These are phyloP conservation scores for Aporrectodea caliginosa DNA, from an alignment of 1,140 invertebrate genomes.

Conservation along the genomic window DNA sequence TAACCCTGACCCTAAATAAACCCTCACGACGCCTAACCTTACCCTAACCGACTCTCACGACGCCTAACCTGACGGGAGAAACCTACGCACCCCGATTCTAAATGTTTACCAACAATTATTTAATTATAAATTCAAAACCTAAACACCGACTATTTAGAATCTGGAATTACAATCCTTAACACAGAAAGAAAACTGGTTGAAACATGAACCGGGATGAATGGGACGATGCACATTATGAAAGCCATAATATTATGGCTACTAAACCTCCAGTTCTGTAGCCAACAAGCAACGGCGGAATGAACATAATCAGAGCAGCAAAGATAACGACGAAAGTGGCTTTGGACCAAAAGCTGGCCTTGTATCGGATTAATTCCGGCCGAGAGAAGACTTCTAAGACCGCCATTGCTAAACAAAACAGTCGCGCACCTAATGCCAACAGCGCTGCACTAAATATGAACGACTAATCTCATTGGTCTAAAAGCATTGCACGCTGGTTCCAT, in stretches of 20 bases:
- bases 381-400: constrained; percentile 53
- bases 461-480: no score
- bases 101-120: neutral
- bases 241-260: constrained; percentile 3
- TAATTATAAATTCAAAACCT: neutral
- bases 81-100: neutral
- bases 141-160: no score
- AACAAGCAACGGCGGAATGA: constrained; percentile 52
- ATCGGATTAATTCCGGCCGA: constrained; percentile 48
- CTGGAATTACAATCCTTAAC: constrained; percentile 7
- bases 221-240: neutral
- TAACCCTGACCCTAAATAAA: no score
- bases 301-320: constrained; percentile 45
- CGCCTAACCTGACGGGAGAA: no score
- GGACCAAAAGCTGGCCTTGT: constrained; percentile 52
- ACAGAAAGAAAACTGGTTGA: constrained; percentile 14
- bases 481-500: no score
- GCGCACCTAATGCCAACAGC: neutral
- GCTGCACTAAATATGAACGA: neutral
- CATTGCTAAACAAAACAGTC: constrained; percentile 52
- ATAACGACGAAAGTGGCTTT: constrained; percentile 51
- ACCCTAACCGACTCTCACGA: no score
- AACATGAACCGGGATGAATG: no score
- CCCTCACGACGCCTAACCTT: no score
- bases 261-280: constrained; percentile 54